Evolutionary conservation across 2,113 vertebrate species (phyloP), one percentile per base, ranked within the genome.

Genomic region (Passer montanus): DNA sequence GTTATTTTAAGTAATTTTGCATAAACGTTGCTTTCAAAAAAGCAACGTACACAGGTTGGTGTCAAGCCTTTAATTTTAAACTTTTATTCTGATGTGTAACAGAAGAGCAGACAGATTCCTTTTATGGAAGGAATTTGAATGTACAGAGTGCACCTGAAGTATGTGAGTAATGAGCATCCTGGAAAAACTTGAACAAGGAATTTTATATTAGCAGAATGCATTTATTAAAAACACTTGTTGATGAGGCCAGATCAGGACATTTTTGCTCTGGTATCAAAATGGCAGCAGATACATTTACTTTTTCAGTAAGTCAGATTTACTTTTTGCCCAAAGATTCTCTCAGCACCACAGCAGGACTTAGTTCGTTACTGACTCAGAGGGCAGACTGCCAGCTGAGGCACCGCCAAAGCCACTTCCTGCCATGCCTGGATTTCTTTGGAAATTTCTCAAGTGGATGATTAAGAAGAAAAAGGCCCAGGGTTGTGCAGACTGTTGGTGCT

Each of bases 341-440:
- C 9, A 24, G 27, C 1, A 1, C 37, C 0, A 2, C 60, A 18
- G 20, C 11, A 44, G 41, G 66, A 15, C 35, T 35, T 2, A 5
- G 41, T 60, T 47, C 50, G n/a, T 85, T 87, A 87, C 35, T 89
- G 92, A 91, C 70, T 93, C 79, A 69, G 70, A 56, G 41, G 75
- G 85, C 72, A 82, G 52, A 2, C 5, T 0, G 31, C 74, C 88
- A 90, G 43, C 74, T 92, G 88, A 49, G 76, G 52, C 1, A 5
- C 81, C 82, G 87, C 94, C 91, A 95, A 95, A 91, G 78, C 90
- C 90, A 82, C 92, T 94, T 96, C 91, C 95, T 92, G 88, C 68
- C 21, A 0, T 56, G 79, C 75, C 79, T 58, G 83, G 43, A 37
- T 77, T 83, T 80, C 79, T 80, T 33, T 92, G 80, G 93, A 88